Evolutionary conservation across 2,113 vertebrate species (phyloP).

Genomic region (Plestiodon gilberti): DNA sequence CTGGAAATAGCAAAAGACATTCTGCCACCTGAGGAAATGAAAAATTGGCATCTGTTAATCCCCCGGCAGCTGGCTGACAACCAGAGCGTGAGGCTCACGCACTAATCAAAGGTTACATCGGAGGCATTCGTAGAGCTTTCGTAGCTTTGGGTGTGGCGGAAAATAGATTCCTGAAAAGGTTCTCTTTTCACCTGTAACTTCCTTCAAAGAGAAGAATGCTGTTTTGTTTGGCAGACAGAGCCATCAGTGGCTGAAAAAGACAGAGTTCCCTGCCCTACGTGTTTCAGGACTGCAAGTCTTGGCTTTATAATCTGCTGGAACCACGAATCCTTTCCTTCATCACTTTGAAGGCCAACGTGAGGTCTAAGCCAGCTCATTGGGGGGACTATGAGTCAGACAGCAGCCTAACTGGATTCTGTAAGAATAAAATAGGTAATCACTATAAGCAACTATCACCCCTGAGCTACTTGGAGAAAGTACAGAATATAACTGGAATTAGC

Average conservation of each 20-base stretch:
- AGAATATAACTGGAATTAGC: background rate
- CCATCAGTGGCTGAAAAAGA: background rate
- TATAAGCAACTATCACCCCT: background rate
- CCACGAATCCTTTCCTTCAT: background rate
- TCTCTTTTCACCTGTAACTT: background rate
- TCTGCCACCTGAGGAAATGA: background rate
- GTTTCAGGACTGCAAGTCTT: background rate
- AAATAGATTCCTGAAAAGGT: background rate
- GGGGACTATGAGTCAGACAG: background rate
- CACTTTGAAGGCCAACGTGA: background rate
- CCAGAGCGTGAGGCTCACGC: background rate
- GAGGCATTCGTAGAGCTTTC: background rate
- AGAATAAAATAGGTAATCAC: background rate
- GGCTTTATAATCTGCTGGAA: background rate
- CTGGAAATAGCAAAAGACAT: constrained; percentile 32
- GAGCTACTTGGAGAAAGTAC: background rate
- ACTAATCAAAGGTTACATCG: background rate
- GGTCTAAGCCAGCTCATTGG: background rate
- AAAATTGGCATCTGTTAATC: background rate
- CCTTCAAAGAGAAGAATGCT: background rate
- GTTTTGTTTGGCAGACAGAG: background rate
- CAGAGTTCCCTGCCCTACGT: background rate
- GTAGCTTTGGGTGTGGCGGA: background rate
- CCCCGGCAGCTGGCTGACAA: background rate
- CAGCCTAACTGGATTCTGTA: background rate